A percentile compares a stretch with the other conserved stretches of the same genome.
Evolutionary conservation across 1,140 invertebrate species (phyloP).

Genomic region (Drosophila sproati): DNA sequence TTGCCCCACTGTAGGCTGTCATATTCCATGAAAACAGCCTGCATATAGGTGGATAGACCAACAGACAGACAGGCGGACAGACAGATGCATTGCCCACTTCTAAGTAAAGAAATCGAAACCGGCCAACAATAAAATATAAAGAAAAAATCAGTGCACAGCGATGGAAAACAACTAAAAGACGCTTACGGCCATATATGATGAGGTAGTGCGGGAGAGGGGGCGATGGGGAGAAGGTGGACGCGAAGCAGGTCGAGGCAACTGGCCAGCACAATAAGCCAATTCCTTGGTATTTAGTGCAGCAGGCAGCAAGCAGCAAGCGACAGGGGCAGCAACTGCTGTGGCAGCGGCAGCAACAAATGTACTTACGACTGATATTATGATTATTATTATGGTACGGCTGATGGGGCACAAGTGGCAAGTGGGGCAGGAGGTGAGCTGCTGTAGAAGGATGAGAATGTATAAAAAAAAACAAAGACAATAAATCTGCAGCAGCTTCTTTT

Average conservation of each 20-base stretch:
- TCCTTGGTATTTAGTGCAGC: constrained; percentile 79
- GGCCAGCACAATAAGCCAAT: constrained; percentile 68
- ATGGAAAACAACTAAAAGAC: constrained; percentile 47
- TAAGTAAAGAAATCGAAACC: constrained; percentile 82
- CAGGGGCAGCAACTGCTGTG: constrained; percentile 5
- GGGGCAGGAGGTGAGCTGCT: constrained; percentile 3
- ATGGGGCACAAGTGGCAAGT: neutral
- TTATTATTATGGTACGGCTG: constrained; percentile 70
- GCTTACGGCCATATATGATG: constrained; percentile 37
- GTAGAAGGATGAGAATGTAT: constrained; percentile 3
- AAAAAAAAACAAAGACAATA: constrained; percentile 74
- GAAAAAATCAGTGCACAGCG: constrained; percentile 63
- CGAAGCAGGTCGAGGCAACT: constrained; percentile 22
- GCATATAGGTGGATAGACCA: constrained; percentile 5
- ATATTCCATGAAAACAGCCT: constrained; percentile 60
- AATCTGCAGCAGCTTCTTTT: constrained; percentile 82
- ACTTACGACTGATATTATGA: constrained; percentile 83
- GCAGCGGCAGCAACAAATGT: constrained; percentile 69
- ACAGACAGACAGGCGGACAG: constrained; percentile 2
- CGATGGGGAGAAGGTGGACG: neutral
- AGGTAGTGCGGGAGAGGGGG: constrained; percentile 11
- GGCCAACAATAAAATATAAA: constrained; percentile 68
- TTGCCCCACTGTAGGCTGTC: constrained; percentile 57
- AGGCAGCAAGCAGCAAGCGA: constrained; percentile 13
- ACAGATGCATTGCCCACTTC: constrained; percentile 72